Base-by-base conservation (phyloP, 2,113 vertebrate genomes). In the Anthoscopus minutus region DNA sequence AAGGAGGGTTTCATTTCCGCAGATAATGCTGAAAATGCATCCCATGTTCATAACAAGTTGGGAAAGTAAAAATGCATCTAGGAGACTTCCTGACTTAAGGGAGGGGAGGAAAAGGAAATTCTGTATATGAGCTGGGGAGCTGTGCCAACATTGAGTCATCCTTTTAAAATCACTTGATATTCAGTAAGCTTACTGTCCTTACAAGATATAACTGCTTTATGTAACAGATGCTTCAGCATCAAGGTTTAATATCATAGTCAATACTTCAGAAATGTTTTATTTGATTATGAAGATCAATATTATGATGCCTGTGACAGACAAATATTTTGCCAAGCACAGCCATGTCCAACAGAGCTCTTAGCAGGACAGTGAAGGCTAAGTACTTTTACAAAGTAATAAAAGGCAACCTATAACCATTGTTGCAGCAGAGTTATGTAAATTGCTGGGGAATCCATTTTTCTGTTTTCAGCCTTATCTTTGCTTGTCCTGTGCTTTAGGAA, bases 81-180 rank as follows among this genome's bases (percentile, higher is more conserved):
- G 82, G 97, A 97, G 92, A 97, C 94, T 98, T 98, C 97, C 97
- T 97, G 97, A 91, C 78, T 96, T 80, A 95, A 94, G 97, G 97
- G 97, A 98, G 96, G 96, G 92, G 97, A 98, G 97, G 97, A 98
- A 98, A 97, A 97, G 97, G 97, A 98, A 98, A 89, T 97, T 96
- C 94, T 97, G 96, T 98, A 96, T 96, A 94, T 96, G 96, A 97
- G 94, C 86, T 92, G 93, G 62, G 93, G 92, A 96, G 50, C 87
- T 79, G 92, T 95, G 97, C 97, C 97, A 98, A 86, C 82, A 86
- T 47, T 97, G 97, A 98, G 92, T 98, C 97, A 98, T 98, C 96
- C 64, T 96, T 97, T 97, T 96, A 93, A 96, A 98, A 96, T 96
- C 93, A 95, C 90, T 97, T 94, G 93, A 93, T 96, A 96, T 88